phyloP scores from a whole-genome alignment of 2,888 invertebrate species.

The Acanthacorydalis orientalis region DNA sequence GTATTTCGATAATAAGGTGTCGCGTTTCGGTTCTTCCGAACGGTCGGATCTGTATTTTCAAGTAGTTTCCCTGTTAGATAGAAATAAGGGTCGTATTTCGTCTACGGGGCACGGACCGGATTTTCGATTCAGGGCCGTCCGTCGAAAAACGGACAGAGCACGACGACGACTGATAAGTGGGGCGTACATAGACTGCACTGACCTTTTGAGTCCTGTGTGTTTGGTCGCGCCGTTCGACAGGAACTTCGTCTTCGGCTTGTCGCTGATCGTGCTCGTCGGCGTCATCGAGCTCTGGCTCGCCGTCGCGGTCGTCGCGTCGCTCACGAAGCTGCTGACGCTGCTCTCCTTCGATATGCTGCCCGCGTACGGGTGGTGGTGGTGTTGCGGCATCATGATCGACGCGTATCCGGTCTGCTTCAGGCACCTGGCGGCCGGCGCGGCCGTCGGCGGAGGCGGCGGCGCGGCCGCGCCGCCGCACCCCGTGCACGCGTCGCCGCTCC shows the following conservation, averaged over 20 bases:
- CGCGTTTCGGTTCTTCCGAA: no score
- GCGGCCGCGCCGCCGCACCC: slow-evolving; percentile 6
- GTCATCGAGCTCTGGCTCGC: slow-evolving; percentile 35
- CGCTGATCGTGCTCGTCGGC: slow-evolving; percentile 36
- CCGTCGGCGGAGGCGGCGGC: neutral
- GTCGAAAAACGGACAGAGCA: no score
- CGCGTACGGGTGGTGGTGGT: slow-evolving; percentile 9
- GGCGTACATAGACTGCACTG: slow-evolving; percentile 18
- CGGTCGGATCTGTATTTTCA: no score
- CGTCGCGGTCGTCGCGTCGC: slow-evolving; percentile 29
- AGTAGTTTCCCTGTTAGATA: no score
- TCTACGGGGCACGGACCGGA: no score
- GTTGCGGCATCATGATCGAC: no score
- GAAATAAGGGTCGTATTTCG: no score
- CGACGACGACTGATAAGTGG: no score
- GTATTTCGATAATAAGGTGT: no score
- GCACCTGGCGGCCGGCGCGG: slow-evolving; percentile 8
- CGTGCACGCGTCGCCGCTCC: neutral
- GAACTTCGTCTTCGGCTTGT: slow-evolving; percentile 48
- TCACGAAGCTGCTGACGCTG: slow-evolving; percentile 52
- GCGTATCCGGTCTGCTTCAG: no score
- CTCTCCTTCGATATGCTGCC: slow-evolving; percentile 40
- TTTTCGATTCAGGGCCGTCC: no score
- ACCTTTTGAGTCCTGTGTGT: slow-evolving; percentile 57
- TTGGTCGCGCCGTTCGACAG: slow-evolving; percentile 53